These are phyloP conservation scores for Peucedramus taeniatus DNA, from an alignment of 2,113 vertebrate genomes.

Conservation along the genomic window DNA sequence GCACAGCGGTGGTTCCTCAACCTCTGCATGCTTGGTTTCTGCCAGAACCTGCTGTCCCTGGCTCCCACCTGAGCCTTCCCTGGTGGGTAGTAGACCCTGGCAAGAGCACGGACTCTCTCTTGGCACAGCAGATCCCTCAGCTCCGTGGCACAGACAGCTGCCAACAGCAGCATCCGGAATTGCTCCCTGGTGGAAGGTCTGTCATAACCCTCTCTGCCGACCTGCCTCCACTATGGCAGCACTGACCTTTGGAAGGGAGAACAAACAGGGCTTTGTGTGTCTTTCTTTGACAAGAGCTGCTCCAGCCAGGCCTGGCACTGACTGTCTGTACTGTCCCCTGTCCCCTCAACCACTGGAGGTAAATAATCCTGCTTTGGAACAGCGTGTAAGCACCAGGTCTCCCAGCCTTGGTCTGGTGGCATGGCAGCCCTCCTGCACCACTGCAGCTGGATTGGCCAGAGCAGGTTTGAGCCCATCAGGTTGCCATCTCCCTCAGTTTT, in stretches of 20 bases:
- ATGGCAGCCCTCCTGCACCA: background rate
- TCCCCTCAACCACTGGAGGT: background rate
- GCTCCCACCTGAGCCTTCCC: background rate
- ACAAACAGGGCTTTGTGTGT: background rate
- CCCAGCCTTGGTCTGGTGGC: background rate
- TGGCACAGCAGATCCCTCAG: background rate
- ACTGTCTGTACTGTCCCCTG: background rate
- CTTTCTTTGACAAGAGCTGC: background rate
- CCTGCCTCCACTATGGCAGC: rapidly evolving
- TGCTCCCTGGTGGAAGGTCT: background rate
- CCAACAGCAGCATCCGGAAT: background rate
- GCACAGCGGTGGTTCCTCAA: background rate
- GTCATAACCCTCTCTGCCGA: background rate
- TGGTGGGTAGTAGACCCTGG: background rate
- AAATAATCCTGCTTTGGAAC: background rate
- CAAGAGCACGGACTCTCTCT: background rate
- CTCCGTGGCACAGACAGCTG: background rate
- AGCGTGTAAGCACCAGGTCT: background rate
- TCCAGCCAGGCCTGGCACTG: background rate
- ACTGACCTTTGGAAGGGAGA: background rate
- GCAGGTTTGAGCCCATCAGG: background rate
- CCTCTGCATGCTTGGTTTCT: background rate
- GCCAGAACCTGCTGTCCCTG: background rate
- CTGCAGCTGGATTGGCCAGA: background rate
- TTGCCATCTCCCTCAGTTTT: background rate